These are phyloP conservation scores for Lamprotornis superbus DNA, from an alignment of 2,113 vertebrate species.

Conservation along the genomic window DNA sequence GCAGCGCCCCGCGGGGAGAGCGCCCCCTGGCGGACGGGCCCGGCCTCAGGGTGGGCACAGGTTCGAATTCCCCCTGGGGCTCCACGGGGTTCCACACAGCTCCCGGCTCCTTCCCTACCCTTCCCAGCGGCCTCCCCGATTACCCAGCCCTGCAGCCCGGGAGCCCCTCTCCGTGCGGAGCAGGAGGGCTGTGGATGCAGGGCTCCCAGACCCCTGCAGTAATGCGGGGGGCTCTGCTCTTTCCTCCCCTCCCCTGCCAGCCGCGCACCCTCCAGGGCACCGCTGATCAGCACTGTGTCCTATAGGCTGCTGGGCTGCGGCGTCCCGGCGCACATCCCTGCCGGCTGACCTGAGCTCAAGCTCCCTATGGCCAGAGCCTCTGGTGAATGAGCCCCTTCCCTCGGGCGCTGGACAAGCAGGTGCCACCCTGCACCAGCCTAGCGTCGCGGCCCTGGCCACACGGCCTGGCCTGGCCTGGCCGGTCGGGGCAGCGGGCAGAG, in stretches of 20 bases:
- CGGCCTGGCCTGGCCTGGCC: neutral
- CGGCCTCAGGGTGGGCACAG: accelerated
- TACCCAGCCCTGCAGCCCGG: neutral
- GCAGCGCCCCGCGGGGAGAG: neutral
- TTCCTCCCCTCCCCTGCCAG: neutral
- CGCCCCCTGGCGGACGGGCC: neutral
- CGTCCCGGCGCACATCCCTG: neutral
- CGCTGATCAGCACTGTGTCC: accelerated
- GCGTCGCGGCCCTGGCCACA: neutral
- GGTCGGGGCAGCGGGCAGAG: neutral
- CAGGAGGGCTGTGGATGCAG: neutral
- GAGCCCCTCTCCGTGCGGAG: neutral
- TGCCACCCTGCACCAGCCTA: accelerated
- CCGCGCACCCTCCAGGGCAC: accelerated
- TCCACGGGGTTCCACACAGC: neutral
- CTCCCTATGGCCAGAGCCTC: accelerated
- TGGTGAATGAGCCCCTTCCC: neutral
- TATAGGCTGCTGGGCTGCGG: neutral
- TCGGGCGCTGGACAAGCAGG: neutral
- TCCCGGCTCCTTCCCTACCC: neutral
- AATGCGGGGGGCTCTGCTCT: neutral
- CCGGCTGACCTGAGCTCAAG: neutral
- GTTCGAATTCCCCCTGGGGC: neutral
- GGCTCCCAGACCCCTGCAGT: neutral
- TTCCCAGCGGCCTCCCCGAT: neutral